Evolutionary conservation across 2,797 vertebrate species (phyloP), one percentile per base, ranked within the genome.

Genomic region (Dendrocincla tyrannina): DNA sequence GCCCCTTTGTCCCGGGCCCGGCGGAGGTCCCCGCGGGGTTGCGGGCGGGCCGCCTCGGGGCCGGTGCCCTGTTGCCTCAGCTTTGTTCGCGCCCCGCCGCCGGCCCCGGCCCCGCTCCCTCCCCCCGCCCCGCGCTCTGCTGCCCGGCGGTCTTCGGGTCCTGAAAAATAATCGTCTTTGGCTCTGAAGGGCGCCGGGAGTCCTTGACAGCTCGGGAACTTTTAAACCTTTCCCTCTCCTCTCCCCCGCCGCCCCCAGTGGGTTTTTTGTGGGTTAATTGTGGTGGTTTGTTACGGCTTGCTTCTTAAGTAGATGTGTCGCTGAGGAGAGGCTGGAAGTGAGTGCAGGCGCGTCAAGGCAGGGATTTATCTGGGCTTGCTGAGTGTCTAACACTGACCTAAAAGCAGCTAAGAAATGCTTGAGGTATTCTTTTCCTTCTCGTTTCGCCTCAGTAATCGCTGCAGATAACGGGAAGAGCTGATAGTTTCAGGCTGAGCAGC

Each of bases 121-220:
- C 42, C 42, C 41, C 42, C 41, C 15, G 16, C 15, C 47, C 28
- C 24, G 28, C 39, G 24, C 67, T 30, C 33, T n/a, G 33, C n/a
- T 28, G 25, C 25, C 25, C 25, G 24, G 33, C 27, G 7, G 7
- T 46, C 55, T 42, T 42, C 15, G 32, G 64, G 74, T 60, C 2
- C 78, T 75, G 60, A 37, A 13, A 27, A 82, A 50, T 86, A 66
- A 63, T 79, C n/a, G 42, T 25, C n/a, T 93, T 76, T 58, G 81
- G 37, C 75, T 91, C 66, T 50, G 37, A 75, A 70, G 70, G 62
- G 32, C 39, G 5, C 46, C 42, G 33, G 32, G 42, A 85, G 35
- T 17, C 72, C 78, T 67, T 73, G 92, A 44, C 60, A 67, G 49
- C 64, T 95, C 28, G 9, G 72, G 74, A 94, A 95, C 82, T 95